Conservation (phyloP, 2,888 invertebrate genomes). For the Pantelozetes paolii region DNA sequence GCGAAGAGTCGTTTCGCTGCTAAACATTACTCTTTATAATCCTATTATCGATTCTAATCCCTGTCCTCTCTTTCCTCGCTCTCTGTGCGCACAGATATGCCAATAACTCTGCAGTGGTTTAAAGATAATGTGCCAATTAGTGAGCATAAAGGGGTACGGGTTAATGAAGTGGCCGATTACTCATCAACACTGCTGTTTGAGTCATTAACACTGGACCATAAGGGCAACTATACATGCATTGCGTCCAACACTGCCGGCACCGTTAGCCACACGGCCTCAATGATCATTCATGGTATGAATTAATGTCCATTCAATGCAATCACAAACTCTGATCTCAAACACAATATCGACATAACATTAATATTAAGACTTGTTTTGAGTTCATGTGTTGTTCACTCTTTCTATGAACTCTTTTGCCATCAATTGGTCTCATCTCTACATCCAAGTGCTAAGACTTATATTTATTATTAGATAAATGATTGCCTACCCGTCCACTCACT, state of each 20-base stretch:
- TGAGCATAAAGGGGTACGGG: conserved; percentile 41
- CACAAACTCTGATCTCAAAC: neutral
- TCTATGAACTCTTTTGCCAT: neutral
- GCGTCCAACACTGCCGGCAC: conserved; percentile 50
- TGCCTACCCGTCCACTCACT: neutral
- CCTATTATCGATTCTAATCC: conserved; percentile 45
- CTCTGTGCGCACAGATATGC: conserved; percentile 48
- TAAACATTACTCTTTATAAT: neutral
- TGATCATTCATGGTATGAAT: conserved; percentile 48
- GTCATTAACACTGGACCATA: conserved; percentile 49
- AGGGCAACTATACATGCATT: conserved; percentile 52
- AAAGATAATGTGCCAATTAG: conserved; percentile 48
- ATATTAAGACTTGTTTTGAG: neutral
- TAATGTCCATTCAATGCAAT: neutral
- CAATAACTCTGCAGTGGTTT: conserved; percentile 52
- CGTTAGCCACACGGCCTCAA: conserved; percentile 51
- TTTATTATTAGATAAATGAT: conserved; percentile 26
- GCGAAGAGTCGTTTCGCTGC: neutral
- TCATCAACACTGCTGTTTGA: conserved; percentile 52
- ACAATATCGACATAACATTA: neutral
- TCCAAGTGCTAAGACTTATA: neutral
- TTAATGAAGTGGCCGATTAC: conserved; percentile 49
- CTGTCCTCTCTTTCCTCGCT: neutral
- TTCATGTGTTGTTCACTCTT: neutral
- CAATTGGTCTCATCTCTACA: conserved; percentile 3